Base-by-base conservation (phyloP, 2,888 invertebrate species). In the Chrysopilus asiliformis region DNA sequence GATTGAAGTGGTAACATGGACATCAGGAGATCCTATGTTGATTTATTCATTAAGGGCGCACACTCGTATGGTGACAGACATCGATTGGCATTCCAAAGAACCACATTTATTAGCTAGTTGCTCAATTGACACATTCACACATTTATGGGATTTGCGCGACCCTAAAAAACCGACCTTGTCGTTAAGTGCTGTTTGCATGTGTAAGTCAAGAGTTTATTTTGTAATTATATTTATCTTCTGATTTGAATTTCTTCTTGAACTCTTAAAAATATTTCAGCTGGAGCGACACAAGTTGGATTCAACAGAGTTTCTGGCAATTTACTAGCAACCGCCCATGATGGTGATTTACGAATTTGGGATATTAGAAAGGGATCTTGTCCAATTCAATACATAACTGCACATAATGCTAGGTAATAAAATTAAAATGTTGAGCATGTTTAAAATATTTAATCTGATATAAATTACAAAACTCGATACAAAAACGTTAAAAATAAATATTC, bases 331-430 rank as follows among this genome's bases (percentile, higher is more conserved):
- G 86, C 93, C 4, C 94, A 95, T 60, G 93, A 94, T 56, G 93
- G 91, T 3, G 94, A 94, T 62, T 77, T 95, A 4, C 81, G 93
- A 59, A 76, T 95, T 46, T 95, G 94, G 94, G 95, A 95, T 60
- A 82, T 85, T 47, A 71, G 94, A 43, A 91, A 91, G 66, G 75
- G 80, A 43, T 76, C 78, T 32, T 72, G 81, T 35, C 93, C 94
- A 1, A 73, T 90, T 3, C 86, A 90, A 55, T 94, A 93, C 51
- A 87, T 95, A 49, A 82, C 93, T 16, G 94, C 93, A 4, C 94
- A 95, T 67, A 67, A 90, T 42, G 71, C 77, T 7, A 30, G 37
- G 40, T 41, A 19, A 19, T 3, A 7, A 15, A 30, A 16, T 8
- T 30, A 7, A 14, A 30, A 16, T 10, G 9, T 30, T 13, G 30